Conservation (phyloP, 2,113 vertebrate genomes). For the Bambusicola thoracicus region DNA sequence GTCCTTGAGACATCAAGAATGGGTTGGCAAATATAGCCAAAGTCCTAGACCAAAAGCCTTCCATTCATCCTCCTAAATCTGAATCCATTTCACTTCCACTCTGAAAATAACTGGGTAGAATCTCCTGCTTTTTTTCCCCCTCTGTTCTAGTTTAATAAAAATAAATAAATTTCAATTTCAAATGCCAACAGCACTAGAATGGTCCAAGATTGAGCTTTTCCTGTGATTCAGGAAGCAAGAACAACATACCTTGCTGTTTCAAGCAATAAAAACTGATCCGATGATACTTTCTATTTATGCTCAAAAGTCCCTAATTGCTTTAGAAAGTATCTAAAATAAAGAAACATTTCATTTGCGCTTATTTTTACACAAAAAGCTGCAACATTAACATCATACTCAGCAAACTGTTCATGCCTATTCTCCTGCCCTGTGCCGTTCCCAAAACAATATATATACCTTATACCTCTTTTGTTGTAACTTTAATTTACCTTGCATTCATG, state of each 20-base stretch:
- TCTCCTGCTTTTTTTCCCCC: background rate
- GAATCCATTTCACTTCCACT: background rate
- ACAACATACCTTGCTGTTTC: background rate
- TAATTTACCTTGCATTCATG: constrained; percentile 35
- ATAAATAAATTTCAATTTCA: background rate
- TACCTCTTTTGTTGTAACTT: background rate
- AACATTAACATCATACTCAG: background rate
- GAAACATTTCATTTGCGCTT: background rate
- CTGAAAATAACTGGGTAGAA: background rate
- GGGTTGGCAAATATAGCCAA: background rate
- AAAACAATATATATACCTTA: constrained; percentile 20
- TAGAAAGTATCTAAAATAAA: background rate
- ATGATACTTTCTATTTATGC: background rate
- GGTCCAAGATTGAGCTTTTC: background rate
- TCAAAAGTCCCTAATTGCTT: background rate
- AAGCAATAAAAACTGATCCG: background rate
- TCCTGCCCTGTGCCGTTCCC: background rate
- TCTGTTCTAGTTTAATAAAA: background rate
- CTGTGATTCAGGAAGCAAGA: background rate
- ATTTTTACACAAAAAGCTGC: background rate
- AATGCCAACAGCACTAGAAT: background rate
- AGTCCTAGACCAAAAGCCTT: background rate
- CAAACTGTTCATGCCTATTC: background rate
- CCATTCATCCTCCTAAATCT: background rate
- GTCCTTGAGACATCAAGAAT: background rate